These are phyloP conservation scores for Solen grandis DNA, from an alignment of 1,140 invertebrate species.

Conservation along the genomic window DNA sequence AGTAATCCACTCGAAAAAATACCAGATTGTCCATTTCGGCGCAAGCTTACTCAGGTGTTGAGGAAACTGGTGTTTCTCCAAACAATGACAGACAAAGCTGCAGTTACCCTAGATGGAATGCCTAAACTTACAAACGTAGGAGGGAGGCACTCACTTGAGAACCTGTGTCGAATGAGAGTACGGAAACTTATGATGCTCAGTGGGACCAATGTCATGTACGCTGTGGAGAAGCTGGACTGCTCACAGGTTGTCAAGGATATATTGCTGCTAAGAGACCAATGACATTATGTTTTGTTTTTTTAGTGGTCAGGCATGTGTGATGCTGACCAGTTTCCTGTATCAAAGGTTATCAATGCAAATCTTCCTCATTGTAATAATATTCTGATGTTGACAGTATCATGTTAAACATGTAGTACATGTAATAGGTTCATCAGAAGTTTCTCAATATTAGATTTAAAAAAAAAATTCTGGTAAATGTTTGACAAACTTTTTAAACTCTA, in stretches of 20 bases:
- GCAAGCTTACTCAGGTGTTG: slow-evolving; percentile 20
- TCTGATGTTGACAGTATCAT: too few species aligned
- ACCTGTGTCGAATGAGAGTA: slow-evolving; percentile 36
- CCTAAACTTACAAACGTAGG: neutral
- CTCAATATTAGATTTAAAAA: too few species aligned
- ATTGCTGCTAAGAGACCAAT: slow-evolving; percentile 43
- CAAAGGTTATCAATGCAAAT: too few species aligned
- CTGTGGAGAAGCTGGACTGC: slow-evolving; percentile 45
- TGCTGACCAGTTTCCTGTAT: too few species aligned
- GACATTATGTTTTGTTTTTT: too few species aligned
- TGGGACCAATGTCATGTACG: slow-evolving; percentile 54
- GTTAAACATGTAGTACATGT: too few species aligned
- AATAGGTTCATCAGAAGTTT: too few species aligned
- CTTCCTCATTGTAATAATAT: too few species aligned
- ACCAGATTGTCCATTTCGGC: slow-evolving; percentile 7
- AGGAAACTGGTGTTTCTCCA: slow-evolving; percentile 22
- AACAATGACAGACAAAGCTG: slow-evolving; percentile 5
- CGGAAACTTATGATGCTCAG: slow-evolving; percentile 34
- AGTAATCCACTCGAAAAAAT: neutral
- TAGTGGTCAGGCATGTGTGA: too few species aligned
- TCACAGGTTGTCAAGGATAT: slow-evolving; percentile 37
- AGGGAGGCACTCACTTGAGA: slow-evolving; percentile 43
- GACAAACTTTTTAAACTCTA: too few species aligned
- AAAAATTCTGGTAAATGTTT: too few species aligned
- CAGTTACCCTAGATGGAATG: slow-evolving; percentile 13